Base-by-base conservation (phyloP, 2,888 invertebrate genomes). In the Epinotia demarniana region DNA sequence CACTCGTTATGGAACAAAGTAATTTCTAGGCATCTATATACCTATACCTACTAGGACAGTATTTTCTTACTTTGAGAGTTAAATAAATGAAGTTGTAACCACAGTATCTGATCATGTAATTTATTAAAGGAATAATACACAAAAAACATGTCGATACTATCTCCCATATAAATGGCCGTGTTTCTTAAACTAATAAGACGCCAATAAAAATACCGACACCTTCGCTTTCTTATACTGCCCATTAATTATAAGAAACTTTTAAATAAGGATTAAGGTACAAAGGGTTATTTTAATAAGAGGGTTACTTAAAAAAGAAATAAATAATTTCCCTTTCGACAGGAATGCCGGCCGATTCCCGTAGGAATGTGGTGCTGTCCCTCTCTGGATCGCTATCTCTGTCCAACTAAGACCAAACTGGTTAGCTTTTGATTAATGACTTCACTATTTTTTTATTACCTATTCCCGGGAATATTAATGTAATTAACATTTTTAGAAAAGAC, bases 341-440 rank as follows among this genome's bases (percentile, higher is more conserved):
- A 90, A 91, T 89, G 85, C 81, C 80, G 77, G 81, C 77, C 82
- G 83, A 86, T 85, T 87, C 90, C 89, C 85, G 77, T 72, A 84
- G 89, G 92, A 90, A 92, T 92, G 88, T 85, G 76, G 77, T 81
- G 87, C 89, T 88, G 81, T 92, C 90, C 86, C 89, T 89, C 86
- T 92, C 88, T 82, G 58, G 77, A 77, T 72, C 61, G 62, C 82
- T 78, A 73, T 86, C 85, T 80, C 82, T 80, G 77, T 89, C 84
- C 72, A 68, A 76, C 83, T 61, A 77, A 73, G 82, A 82, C 77
- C 80, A 82, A 89, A 90, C 90, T 87, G 86, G 92, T 92, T 92
- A 88, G 79, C 80, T 84, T 72, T 87, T 92, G 92, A 92, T 92
- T 90, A 91, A 92, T 91, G 86, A 81, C 78, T 83, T 81, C 76